Evolutionary conservation across 2,113 vertebrate species (phyloP).

Genomic region (Dendropsophus ebraccatus): DNA sequence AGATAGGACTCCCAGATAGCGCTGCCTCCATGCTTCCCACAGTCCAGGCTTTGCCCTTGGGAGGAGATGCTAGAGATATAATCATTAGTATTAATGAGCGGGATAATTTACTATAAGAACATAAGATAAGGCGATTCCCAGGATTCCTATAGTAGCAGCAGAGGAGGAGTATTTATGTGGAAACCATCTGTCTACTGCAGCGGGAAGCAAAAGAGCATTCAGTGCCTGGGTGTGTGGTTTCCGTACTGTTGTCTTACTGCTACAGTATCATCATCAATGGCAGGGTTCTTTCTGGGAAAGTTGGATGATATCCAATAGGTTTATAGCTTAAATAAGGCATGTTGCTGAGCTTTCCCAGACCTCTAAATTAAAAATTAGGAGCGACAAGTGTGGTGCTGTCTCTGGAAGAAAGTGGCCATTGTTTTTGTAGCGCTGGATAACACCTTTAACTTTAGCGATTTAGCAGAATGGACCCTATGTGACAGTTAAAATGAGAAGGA

Average conservation of each 20-base stretch:
- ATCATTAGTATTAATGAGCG: constrained; percentile 28
- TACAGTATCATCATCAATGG: too few species aligned
- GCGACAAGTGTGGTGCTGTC: too few species aligned
- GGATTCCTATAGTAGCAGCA: constrained; percentile 34
- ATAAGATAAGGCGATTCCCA: neutral
- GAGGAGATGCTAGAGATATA: neutral
- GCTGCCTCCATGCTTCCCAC: constrained; percentile 30
- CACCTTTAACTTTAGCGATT: too few species aligned
- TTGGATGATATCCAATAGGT: too few species aligned
- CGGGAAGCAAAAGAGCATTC: neutral
- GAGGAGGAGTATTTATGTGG: neutral
- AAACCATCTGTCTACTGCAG: constrained; percentile 1
- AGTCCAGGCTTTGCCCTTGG: neutral
- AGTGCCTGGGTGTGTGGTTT: neutral
- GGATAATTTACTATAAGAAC: neutral
- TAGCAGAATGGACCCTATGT: too few species aligned
- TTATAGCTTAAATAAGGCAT: too few species aligned
- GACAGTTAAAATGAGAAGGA: too few species aligned
- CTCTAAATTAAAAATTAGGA: too few species aligned
- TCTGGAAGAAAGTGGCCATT: too few species aligned
- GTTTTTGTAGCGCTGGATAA: too few species aligned
- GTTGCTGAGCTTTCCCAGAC: too few species aligned
- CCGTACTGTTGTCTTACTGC: neutral
- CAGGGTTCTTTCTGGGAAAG: too few species aligned
- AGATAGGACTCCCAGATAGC: neutral